Evolutionary conservation across 2,888 invertebrate species (phyloP).

Genomic region (Drosophila demipolita): DNA sequence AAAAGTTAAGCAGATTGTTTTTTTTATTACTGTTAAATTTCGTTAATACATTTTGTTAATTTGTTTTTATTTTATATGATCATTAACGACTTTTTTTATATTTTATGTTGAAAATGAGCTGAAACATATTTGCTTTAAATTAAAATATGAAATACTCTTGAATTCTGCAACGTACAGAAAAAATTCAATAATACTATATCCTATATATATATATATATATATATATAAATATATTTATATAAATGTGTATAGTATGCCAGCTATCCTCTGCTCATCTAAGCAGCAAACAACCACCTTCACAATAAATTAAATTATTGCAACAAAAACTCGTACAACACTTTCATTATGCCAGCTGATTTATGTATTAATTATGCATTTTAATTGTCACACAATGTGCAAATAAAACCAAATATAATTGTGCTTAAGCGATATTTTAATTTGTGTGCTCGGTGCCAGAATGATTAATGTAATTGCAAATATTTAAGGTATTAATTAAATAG

Average conservation of each 20-base stretch:
- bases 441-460: conserved; percentile 30
- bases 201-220: too few relatives aligned
- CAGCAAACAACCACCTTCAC: neutral
- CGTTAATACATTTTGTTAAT: neutral
- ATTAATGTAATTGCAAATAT: conserved; percentile 31
- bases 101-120: neutral
- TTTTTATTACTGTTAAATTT: neutral
- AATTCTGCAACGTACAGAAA: neutral
- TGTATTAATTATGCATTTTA: conserved; percentile 30
- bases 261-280: neutral
- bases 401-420: conserved; percentile 21
- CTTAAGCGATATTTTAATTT: conserved; percentile 38
- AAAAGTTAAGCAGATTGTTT: conserved; percentile 43
- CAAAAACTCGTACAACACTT: too few relatives aligned
- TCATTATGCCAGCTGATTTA: conserved; percentile 34
- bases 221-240: too few relatives aligned
- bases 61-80: neutral
- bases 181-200: neutral
- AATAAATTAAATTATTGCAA: neutral
- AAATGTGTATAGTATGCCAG: neutral
- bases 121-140: neutral
- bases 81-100: neutral
- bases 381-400: conserved; percentile 15
- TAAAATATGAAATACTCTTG: neutral
- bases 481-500: neutral